phyloP scores from a whole-genome alignment of 1,140 invertebrate species.

The Laupala kohalensis region DNA sequence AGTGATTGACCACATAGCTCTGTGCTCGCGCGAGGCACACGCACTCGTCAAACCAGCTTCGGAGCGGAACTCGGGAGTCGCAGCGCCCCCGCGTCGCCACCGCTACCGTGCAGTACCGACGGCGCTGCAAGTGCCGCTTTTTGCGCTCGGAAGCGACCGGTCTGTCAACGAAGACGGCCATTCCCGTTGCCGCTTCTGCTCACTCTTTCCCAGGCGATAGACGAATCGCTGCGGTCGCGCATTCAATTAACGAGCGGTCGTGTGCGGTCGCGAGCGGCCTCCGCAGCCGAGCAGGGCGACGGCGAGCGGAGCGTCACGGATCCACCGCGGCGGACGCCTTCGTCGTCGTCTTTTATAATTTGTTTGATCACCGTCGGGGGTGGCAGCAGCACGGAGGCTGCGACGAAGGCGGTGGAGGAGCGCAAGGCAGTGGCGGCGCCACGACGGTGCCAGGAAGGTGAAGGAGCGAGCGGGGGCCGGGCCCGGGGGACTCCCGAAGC shows the following conservation, averaged over 20 bases:
- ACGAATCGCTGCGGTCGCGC: not conserved
- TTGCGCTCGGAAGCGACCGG: not conserved
- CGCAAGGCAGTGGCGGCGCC: not conserved
- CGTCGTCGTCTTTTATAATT: conserved; percentile 26
- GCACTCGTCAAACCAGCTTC: not conserved
- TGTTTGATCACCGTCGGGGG: conserved; percentile 23
- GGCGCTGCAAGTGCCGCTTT: not conserved
- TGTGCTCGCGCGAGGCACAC: not conserved
- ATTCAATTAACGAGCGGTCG: not conserved
- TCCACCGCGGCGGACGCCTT: not conserved
- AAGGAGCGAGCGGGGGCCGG: conserved; percentile 21
- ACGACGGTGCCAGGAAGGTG: conserved; percentile 15
- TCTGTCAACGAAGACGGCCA: not conserved
- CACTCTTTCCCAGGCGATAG: not conserved
- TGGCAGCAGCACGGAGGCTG: conserved; percentile 20
- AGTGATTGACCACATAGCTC: not conserved
- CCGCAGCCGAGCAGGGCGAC: not conserved
- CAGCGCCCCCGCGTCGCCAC: not conserved
- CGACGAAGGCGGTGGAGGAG: conserved; percentile 7
- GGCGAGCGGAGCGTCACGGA: no score
- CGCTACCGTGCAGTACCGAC: not conserved
- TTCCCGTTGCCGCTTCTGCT: not conserved
- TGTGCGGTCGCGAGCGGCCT: no score
- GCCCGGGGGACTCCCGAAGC: conserved; percentile 30
- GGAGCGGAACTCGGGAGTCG: not conserved